Evolutionary conservation across 2,888 invertebrate species (phyloP).

Genomic region (Nemapogon koenigi): DNA sequence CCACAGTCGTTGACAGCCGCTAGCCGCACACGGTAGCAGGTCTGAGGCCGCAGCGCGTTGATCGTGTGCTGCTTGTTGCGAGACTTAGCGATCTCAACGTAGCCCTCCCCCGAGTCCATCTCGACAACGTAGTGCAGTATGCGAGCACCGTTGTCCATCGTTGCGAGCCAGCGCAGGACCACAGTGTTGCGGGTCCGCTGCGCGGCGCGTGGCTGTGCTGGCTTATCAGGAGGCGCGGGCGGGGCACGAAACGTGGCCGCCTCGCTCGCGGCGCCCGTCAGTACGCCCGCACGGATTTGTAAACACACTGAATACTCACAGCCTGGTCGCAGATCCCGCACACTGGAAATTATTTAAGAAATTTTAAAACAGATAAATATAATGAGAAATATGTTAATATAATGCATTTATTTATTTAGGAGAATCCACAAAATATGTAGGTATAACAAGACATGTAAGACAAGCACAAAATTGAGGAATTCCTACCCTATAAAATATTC

Average conservation of each 20-base stretch:
- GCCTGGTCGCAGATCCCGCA: conserved; percentile 87
- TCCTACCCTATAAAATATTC: too few relatives aligned
- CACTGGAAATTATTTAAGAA: too few relatives aligned
- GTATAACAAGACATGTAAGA: too few relatives aligned
- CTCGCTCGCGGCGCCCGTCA: conserved; percentile 78
- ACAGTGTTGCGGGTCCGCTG: conserved; percentile 74
- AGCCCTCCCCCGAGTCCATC: conserved; percentile 76
- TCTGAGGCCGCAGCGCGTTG: conserved; percentile 78
- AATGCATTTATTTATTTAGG: too few relatives aligned
- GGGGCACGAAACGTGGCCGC: conserved; percentile 82
- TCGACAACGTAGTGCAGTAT: conserved; percentile 80
- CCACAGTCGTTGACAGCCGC: conserved; percentile 85
- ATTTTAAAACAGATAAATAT: too few relatives aligned
- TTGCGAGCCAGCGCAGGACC: conserved; percentile 74
- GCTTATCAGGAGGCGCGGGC: conserved; percentile 79
- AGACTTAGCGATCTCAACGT: conserved; percentile 75
- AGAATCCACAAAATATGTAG: too few relatives aligned
- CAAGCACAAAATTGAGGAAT: too few relatives aligned
- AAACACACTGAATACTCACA: conserved; percentile 85
- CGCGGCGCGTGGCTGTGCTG: conserved; percentile 75
- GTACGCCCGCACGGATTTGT: conserved; percentile 77
- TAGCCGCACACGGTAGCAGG: conserved; percentile 81
- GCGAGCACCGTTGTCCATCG: conserved; percentile 81
- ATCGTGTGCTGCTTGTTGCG: conserved; percentile 79
- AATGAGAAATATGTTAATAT: too few relatives aligned